Evolutionary conservation across 2,888 invertebrate genomes (phyloP), one percentile per base, ranked within the genome.

Genomic region (Notodonta dromedarius): DNA sequence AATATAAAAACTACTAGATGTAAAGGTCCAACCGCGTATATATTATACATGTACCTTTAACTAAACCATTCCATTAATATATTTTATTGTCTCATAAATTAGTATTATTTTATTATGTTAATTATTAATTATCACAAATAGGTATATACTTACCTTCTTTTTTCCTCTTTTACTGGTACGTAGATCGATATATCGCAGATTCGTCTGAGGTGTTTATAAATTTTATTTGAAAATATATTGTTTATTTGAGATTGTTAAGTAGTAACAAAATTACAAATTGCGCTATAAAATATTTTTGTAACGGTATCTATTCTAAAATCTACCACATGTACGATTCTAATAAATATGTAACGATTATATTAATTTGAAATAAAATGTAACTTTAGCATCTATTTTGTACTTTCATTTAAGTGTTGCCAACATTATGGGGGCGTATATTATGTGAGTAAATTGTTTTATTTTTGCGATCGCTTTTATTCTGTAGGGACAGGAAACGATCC

Each of bases 401-500:
- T 74, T 71, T 75, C 71, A 73, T 75, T 72, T 62, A 57, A 76
- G 69, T 74, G 74, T 77, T 64, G 66, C 63, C 72, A 69, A 56
- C 57, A 59, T 62, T 57, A 74, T 77, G 73, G 73, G 77, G 73
- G 74, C 68, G 70, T 75, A 66, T 70, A 71, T 67, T 85, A 83
- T 85, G 92, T 92, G 90, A 91, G 91, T 91, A 91, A 82, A 70
- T 82, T 83, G 24, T 76, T 84, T 82, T 74, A 77, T 82, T 79
- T 76, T 69, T 74, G 77, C 76, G 75, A 71, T 78, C 82, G 86
- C 83, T 84, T 83, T 72, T 69, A 77, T 80, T 73, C 66, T 68
- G 84, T 91, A 93, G 93, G 91, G 93, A 90, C 93, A 93, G 93
- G 93, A 93, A 93, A 93, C 93, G 82, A 85, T 90, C 88, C 70